Evolutionary conservation across 2,888 invertebrate genomes (phyloP).

Genomic region (Yponomeuta evonymella): DNA sequence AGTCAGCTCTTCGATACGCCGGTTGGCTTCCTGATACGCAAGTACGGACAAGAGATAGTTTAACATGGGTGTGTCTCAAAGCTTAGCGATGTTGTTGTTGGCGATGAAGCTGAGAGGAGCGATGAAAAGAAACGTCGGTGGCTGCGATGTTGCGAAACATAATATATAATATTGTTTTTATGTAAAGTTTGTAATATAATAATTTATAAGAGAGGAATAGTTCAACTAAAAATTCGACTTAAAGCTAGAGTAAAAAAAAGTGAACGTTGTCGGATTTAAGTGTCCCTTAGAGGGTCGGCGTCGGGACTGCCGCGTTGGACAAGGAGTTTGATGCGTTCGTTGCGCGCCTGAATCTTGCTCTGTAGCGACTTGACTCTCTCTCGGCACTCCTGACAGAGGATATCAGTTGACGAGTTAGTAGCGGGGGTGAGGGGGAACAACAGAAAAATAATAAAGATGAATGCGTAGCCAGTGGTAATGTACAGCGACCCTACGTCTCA

Average conservation of each 20-base stretch:
- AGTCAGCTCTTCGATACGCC: slow-evolving; percentile 83
- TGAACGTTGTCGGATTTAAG: slow-evolving; percentile 56
- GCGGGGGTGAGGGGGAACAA: slow-evolving; percentile 56
- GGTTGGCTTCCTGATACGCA: slow-evolving; percentile 82
- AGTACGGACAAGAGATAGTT: slow-evolving; percentile 72
- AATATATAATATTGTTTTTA: slow-evolving; percentile 45
- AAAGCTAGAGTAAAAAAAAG: slow-evolving; percentile 34
- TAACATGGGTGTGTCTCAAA: slow-evolving; percentile 52
- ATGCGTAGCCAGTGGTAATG: slow-evolving; percentile 51
- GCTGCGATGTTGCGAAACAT: slow-evolving; percentile 39
- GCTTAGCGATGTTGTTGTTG: slow-evolving; percentile 28
- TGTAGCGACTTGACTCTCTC: slow-evolving; percentile 91
- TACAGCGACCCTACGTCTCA: slow-evolving; percentile 34
- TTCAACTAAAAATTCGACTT: slow-evolving; percentile 49
- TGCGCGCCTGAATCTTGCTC: slow-evolving; percentile 90
- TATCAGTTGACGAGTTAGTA: slow-evolving; percentile 57
- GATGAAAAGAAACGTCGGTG: slow-evolving; percentile 60
- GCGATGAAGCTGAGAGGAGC: slow-evolving; percentile 35
- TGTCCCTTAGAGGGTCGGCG: slow-evolving; percentile 82
- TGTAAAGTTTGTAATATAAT: slow-evolving; percentile 31
- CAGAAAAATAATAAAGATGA: slow-evolving; percentile 62
- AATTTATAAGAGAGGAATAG: slow-evolving; percentile 51
- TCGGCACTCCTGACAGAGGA: slow-evolving; percentile 84
- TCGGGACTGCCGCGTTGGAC: slow-evolving; percentile 92
- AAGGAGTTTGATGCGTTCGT: slow-evolving; percentile 91